Conservation (phyloP, 2,113 vertebrate species). For the Catharus minimus region DNA sequence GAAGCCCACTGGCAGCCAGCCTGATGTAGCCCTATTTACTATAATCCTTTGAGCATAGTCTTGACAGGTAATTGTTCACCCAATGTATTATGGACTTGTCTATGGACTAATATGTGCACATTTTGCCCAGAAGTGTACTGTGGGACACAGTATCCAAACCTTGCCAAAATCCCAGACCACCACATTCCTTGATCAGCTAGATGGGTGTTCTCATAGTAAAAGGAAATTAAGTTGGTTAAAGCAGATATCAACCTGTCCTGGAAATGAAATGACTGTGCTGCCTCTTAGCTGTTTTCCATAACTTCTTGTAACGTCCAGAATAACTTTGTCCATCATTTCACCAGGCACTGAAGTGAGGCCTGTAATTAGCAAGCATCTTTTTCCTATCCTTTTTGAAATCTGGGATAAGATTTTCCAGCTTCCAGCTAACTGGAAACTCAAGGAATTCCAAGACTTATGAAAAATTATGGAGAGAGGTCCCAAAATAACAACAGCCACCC, state of each 20-base stretch:
- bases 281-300: not conserved
- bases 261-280: accelerated
- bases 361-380: not conserved
- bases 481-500: not conserved
- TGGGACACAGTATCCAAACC: not conserved
- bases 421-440: not conserved
- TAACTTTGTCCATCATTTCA: not conserved
- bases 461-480: not conserved
- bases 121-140: not conserved
- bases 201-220: not conserved
- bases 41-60: not conserved
- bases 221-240: not conserved
- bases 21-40: not conserved
- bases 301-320: not conserved
- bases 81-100: not conserved
- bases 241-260: not conserved
- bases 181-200: not conserved
- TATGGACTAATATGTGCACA: not conserved
- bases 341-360: not conserved
- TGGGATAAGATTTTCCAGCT: not conserved
- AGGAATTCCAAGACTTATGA: not conserved
- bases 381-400: not conserved
- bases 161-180: not conserved
- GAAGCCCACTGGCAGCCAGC: not conserved
- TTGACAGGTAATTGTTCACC: not conserved